phyloP scores from a whole-genome alignment of 2,113 vertebrate genomes.

The Malurus melanocephalus region DNA sequence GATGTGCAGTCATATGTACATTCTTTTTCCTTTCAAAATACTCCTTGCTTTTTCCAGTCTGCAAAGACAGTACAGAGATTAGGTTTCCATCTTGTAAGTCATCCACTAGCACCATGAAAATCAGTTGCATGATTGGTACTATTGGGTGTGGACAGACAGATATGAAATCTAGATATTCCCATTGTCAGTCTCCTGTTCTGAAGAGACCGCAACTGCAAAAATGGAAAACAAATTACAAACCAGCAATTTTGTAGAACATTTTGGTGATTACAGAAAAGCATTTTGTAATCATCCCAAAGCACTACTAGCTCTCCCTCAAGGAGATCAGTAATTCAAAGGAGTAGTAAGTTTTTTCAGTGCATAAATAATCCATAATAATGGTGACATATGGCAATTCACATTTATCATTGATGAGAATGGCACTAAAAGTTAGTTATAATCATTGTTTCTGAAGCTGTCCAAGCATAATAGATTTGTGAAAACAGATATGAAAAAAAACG shows the following conservation, averaged over 20 bases:
- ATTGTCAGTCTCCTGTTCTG: background rate
- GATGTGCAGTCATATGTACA: background rate
- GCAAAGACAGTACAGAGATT: background rate
- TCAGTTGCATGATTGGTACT: background rate
- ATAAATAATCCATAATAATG: slow-evolving; percentile 44
- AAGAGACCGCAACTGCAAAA: background rate
- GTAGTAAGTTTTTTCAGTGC: slow-evolving; percentile 19
- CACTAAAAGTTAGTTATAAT: slow-evolving; percentile 20
- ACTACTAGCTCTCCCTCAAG: slow-evolving; percentile 11
- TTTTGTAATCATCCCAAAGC: slow-evolving; percentile 30
- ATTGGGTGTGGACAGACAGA: background rate
- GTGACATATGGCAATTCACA: slow-evolving; percentile 37
- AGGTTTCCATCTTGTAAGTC: background rate
- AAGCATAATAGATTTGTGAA: slow-evolving; percentile 52
- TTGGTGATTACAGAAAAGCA: slow-evolving; percentile 10
- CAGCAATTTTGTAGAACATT: slow-evolving; percentile 20
- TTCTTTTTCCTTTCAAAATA: background rate
- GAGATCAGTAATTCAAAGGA: slow-evolving; percentile 53
- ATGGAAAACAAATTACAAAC: slow-evolving; percentile 35
- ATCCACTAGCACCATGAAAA: background rate
- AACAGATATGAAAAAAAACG: slow-evolving; percentile 49
- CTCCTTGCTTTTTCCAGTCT: background rate
- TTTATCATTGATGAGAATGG: slow-evolving; percentile 31
- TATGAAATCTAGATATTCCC: background rate
- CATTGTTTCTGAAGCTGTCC: slow-evolving; percentile 30